Conservation (phyloP, 1,140 invertebrate species). For the Ruditapes philippinarum region DNA sequence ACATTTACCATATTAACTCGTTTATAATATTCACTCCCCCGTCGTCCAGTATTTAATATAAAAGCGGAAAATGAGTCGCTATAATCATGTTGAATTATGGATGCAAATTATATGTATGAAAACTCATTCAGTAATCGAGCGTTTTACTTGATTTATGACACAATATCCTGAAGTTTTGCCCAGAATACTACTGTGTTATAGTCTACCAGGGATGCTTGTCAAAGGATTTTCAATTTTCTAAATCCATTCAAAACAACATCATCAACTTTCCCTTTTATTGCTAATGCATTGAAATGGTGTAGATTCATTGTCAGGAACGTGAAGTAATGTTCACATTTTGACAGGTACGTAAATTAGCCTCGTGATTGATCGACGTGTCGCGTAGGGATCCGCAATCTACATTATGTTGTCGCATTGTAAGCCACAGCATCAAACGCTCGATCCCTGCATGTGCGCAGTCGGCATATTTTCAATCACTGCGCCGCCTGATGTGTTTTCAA, state of each 20-base stretch:
- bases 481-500: conserved; percentile 39
- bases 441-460: conserved; percentile 48
- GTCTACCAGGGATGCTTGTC: conserved; percentile 35
- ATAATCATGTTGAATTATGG: background rate
- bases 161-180: conserved; percentile 12
- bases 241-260: conserved; percentile 32
- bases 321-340: conserved; percentile 59
- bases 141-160: conserved; percentile 11
- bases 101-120: conserved; percentile 39
- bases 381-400: conserved; percentile 53
- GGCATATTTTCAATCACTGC: conserved; percentile 54
- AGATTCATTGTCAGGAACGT: conserved; percentile 50
- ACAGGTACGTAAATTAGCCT: conserved; percentile 63
- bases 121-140: background rate
- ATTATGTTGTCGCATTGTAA: conserved; percentile 59
- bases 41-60: too few relatives aligned
- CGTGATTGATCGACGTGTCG: conserved; percentile 52
- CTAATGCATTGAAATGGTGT: conserved; percentile 54
- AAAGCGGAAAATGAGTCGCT: too few relatives aligned
- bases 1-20: too few relatives aligned
- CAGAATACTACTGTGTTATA: conserved; percentile 52
- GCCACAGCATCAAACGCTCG: conserved; percentile 59
- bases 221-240: conserved; percentile 52
- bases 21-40: too few relatives aligned
- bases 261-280: conserved; percentile 58